Evolutionary conservation across 2,888 invertebrate genomes (phyloP).

Genomic region (Galeruca laticollis): DNA sequence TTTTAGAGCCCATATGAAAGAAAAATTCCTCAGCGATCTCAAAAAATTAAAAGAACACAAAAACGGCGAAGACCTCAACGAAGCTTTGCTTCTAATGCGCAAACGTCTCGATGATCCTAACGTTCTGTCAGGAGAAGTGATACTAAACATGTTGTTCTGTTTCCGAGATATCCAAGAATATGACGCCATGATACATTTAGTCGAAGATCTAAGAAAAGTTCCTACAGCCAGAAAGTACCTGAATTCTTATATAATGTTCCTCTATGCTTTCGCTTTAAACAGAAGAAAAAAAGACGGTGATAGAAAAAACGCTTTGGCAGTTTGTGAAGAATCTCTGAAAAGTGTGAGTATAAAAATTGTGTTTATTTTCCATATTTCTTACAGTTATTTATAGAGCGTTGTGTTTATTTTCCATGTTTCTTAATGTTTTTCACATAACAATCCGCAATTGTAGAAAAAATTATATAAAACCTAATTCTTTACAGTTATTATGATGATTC

Average conservation of each 20-base stretch:
- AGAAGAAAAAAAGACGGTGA: constrained; percentile 94
- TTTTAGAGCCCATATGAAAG: constrained; percentile 92
- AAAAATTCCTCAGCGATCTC: constrained; percentile 94
- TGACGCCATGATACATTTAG: constrained; percentile 96
- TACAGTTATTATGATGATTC: no score
- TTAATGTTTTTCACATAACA: no score
- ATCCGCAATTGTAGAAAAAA: no score
- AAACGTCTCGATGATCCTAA: constrained; percentile 96
- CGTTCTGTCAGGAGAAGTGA: constrained; percentile 94
- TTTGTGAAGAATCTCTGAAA: constrained; percentile 91
- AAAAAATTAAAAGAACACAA: constrained; percentile 91
- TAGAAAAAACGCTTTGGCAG: constrained; percentile 91
- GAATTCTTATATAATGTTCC: constrained; percentile 90
- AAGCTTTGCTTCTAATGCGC: constrained; percentile 89
- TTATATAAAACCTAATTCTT: no score
- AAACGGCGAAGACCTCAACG: constrained; percentile 84
- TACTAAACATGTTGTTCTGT: constrained; percentile 93
- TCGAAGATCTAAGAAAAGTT: constrained; percentile 91
- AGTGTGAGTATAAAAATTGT: constrained; percentile 62
- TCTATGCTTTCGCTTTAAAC: constrained; percentile 98
- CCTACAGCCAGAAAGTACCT: constrained; percentile 90
- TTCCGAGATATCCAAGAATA: constrained; percentile 95
- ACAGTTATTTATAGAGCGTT: no score
- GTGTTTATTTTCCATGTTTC: no score
- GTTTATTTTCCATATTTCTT: neutral